Evolutionary conservation across 2,888 invertebrate species (phyloP), one percentile per base, ranked within the genome.

Genomic region (Galerucella nymphaeae): DNA sequence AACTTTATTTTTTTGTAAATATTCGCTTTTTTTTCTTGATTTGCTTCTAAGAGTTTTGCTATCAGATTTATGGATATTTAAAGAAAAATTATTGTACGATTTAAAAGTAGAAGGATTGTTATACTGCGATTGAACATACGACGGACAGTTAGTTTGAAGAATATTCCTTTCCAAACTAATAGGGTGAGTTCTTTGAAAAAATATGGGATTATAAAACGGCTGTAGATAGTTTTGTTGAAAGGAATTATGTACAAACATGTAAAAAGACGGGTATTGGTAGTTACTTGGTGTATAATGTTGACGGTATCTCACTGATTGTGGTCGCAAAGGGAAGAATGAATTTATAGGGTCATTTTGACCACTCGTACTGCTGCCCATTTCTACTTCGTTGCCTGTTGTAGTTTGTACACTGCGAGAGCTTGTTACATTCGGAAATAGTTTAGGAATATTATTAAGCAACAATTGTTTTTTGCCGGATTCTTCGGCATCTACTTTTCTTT

Each of bases 191-290:
- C 76, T 67, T 70, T 72, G 77, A 5, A 74, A 59, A 66, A 75
- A 48, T 57, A 75, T 45, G 18, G 77, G 75, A 14, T 75, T 74
- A 58, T 75, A 77, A 23, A 75, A 71, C 11, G 72, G 75, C 38
- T 74, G 79, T 38, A 77, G 53, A 48, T 72, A 73, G 61, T 77
- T 77, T 63, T 76, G 77, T 62, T 75, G 75, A 30, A 75, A 71
- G 9, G 75, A 71, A 71, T 75, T 77, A 42, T 77, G 74, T 1
- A 75, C 66, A 41, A 77, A 72, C 77, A 76, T 76, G 53, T 75
- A 75, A 65, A 77, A 73, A 9, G 77, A 71, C 14, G 76, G 76
- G 53, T 72, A 75, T 38, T 76, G 75, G 58, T 76, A 76, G 64
- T 72, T 73, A 59, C 62, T 77, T 48, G 77, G 63, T 18, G 55